A percentile compares a stretch with the other conserved stretches of the same genome.
phyloP scores from a whole-genome alignment of 2,888 invertebrate species.

The Lepidochrysops patricia region DNA sequence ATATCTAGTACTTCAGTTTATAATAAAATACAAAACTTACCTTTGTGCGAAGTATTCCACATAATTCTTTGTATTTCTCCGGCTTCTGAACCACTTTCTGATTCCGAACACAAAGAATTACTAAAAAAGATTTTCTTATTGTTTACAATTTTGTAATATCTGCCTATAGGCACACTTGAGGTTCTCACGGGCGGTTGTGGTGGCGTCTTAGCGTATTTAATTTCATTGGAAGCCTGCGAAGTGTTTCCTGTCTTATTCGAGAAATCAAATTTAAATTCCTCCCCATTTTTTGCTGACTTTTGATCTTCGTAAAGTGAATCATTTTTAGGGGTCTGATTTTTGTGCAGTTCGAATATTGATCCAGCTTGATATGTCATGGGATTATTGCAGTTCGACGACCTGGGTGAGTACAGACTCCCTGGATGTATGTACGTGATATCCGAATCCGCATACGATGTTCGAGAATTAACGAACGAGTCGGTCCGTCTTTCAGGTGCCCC shows the following conservation, averaged over 20 bases:
- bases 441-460: slow-evolving; percentile 31
- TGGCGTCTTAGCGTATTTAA: slow-evolving; percentile 29
- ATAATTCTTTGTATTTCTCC: slow-evolving; percentile 80
- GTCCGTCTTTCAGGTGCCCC: slow-evolving; percentile 52
- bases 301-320: slow-evolving; percentile 17
- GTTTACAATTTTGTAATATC: slow-evolving; percentile 24
- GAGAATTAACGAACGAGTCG: slow-evolving; percentile 44
- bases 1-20: background rate
- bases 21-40: slow-evolving; percentile 23
- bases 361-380: slow-evolving; percentile 35
- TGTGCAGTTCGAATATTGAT: slow-evolving; percentile 32
- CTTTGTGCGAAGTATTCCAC: slow-evolving; percentile 40
- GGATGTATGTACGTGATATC: slow-evolving; percentile 48
- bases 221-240: slow-evolving; percentile 20
- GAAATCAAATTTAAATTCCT: background rate
- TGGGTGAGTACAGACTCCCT: slow-evolving; percentile 35
- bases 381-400: slow-evolving; percentile 27
- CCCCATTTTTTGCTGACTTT: background rate
- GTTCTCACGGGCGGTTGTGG: slow-evolving; percentile 55
- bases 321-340: slow-evolving; percentile 37
- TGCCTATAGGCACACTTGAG: slow-evolving; percentile 42
- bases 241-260: background rate
- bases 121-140: slow-evolving; percentile 32
- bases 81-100: slow-evolving; percentile 82
- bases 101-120: slow-evolving; percentile 67